phyloP scores from a whole-genome alignment of 2,888 invertebrate species.

The Druceiella hillmani region DNA sequence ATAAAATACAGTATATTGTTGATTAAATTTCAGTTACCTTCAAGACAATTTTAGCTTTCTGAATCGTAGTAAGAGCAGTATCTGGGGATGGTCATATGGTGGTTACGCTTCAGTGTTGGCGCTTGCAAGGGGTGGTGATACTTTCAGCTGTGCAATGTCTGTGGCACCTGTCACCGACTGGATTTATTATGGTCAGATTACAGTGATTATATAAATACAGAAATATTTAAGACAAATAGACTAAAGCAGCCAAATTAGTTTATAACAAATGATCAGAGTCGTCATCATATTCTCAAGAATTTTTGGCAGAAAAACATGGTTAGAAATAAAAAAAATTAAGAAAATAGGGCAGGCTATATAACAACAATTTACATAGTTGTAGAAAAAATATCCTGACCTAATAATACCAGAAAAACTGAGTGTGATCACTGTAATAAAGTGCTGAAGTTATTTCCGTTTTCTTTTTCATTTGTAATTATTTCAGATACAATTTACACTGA shows the following conservation, averaged over 20 bases:
- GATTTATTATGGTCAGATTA: conserved; percentile 89
- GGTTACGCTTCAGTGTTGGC: conserved; percentile 90
- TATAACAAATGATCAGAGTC: no score
- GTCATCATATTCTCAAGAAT: no score
- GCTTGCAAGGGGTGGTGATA: conserved; percentile 69
- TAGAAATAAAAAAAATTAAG: no score
- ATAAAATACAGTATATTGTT: conserved; percentile 4
- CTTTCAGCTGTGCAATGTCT: conserved; percentile 90
- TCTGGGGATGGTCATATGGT: conserved; percentile 99
- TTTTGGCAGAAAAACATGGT: not conserved
- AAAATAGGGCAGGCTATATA: no score
- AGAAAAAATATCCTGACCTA: no score
- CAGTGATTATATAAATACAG: no score
- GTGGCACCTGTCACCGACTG: conserved; percentile 97
- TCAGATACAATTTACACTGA: conserved; percentile 96
- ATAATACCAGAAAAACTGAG: no score
- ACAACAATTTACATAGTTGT: no score
- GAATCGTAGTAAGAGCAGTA: conserved; percentile 76
- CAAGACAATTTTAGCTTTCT: conserved; percentile 65
- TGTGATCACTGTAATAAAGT: no score
- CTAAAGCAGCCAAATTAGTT: no score
- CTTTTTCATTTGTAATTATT: conserved; percentile 17
- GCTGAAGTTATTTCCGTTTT: not conserved
- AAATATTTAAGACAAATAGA: no score
- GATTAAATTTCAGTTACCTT: conserved; percentile 47